Percentiles rank a stretch among this genome's conserved stretches.
These are phyloP conservation scores for Syngnathus typhle DNA, from an alignment of 2,113 vertebrate species.

Conservation along the genomic window DNA sequence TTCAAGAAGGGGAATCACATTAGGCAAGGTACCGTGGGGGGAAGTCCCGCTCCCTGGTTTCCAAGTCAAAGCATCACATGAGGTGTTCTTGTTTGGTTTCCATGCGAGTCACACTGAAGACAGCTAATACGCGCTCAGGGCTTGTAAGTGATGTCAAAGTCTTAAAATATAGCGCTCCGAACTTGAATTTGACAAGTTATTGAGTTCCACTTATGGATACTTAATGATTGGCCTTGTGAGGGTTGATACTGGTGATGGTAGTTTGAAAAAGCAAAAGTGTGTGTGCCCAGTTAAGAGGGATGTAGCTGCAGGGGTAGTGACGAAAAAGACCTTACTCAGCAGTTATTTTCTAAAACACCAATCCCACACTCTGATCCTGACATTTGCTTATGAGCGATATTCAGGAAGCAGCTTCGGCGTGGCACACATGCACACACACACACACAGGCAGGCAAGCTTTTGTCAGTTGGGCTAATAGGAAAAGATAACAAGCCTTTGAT, in stretches of 20 bases:
- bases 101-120: background rate
- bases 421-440: background rate
- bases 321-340: conserved; percentile 33
- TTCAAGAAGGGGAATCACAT: conserved; percentile 50
- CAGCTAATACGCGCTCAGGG: background rate
- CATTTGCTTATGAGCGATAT: conserved; percentile 25
- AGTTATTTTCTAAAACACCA: conserved; percentile 21
- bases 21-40: conserved; percentile 34
- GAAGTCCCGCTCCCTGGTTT: conserved; percentile 32
- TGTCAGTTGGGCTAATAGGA: conserved; percentile 12
- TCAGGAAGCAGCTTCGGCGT: conserved; percentile 33
- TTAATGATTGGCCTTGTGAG: background rate
- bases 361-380: conserved; percentile 43
- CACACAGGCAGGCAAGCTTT: background rate
- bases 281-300: conserved; percentile 12
- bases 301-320: conserved; percentile 24
- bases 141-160: background rate
- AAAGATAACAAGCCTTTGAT: conserved; percentile 33
- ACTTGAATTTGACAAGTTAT: background rate
- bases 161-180: background rate
- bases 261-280: conserved; percentile 8
- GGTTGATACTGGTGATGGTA: background rate
- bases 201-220: background rate
- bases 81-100: background rate
- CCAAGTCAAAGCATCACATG: conserved; percentile 1